Conservation (phyloP, 2,113 vertebrate genomes). For the Xenus cinereus region DNA sequence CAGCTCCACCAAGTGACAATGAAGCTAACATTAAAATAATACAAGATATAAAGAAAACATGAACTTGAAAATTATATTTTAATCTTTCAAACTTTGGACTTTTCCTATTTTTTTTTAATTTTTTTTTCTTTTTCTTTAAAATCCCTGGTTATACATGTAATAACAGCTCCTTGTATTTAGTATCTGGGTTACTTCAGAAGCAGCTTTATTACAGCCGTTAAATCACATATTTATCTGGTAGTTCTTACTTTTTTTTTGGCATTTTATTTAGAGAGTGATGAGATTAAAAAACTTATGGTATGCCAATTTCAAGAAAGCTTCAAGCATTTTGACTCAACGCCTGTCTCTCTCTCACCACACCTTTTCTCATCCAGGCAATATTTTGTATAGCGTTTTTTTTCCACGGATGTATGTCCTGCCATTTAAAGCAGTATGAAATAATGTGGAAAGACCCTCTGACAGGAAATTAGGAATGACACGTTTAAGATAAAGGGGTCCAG, state of each 20-base stretch:
- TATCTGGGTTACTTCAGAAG: neutral
- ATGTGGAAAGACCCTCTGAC: conserved; percentile 16
- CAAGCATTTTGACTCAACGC: neutral
- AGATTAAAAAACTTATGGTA: neutral
- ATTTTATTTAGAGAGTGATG: neutral
- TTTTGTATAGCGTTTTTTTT: neutral
- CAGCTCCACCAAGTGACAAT: neutral
- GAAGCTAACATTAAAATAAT: neutral
- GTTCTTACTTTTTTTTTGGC: neutral
- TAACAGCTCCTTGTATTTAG: neutral
- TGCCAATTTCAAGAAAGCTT: neutral
- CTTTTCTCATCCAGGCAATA: neutral
- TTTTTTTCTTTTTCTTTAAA: neutral
- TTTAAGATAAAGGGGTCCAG: conserved; percentile 59
- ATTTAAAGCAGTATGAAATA: conserved; percentile 52
- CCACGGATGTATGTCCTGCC: neutral
- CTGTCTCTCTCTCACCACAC: neutral
- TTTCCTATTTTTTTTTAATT: neutral
- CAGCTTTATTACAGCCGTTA: neutral
- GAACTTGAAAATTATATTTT: neutral
- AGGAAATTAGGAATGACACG: conserved; percentile 41
- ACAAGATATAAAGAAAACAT: neutral
- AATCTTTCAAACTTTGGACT: neutral
- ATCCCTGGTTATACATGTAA: neutral
- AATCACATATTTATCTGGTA: neutral